These are phyloP conservation scores for Vireo altiloquus DNA, from an alignment of 2,113 vertebrate genomes.

Conservation along the genomic window DNA sequence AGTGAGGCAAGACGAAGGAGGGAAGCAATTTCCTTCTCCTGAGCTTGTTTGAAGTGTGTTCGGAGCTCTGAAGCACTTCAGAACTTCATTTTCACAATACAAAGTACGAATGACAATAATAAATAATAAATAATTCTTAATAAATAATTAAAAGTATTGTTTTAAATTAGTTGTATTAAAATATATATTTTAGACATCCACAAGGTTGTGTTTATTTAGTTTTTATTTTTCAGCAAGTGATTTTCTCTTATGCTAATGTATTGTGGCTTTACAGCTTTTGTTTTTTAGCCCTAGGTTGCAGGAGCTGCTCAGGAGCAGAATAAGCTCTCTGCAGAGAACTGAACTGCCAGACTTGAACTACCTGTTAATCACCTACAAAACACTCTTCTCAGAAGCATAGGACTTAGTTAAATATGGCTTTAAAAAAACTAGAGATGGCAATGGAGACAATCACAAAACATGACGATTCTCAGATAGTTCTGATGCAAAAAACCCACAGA, in stretches of 20 bases:
- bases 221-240: neutral
- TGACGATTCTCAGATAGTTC: neutral
- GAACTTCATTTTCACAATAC: neutral
- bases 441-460: neutral
- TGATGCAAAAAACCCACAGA: fast-evolving
- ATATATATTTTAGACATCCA: neutral
- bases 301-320: neutral
- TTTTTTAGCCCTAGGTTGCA: neutral
- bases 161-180: neutral
- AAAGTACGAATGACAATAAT: neutral
- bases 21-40: neutral
- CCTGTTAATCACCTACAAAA: neutral
- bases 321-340: neutral
- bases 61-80: neutral
- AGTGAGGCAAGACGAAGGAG: neutral
- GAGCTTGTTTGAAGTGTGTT: neutral
- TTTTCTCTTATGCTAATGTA: neutral
- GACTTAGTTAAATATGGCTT: neutral
- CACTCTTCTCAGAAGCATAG: neutral
- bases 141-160: neutral
- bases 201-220: neutral
- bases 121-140: neutral
- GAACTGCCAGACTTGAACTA: neutral
- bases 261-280: neutral
- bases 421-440: neutral